Conservation (phyloP, 2,113 vertebrate species). For the Tor tambroides region DNA sequence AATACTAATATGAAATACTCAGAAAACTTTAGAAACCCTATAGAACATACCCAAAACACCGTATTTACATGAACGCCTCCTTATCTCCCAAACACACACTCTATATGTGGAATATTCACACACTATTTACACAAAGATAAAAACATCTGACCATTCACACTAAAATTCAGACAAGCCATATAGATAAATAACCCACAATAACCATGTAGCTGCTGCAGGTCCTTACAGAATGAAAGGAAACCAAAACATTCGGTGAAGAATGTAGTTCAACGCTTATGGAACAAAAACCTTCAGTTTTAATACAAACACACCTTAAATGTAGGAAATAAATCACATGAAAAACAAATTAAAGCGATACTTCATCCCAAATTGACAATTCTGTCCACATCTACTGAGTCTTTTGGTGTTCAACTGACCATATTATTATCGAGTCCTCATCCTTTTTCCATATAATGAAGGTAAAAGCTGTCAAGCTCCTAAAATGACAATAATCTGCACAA, state of each 20-base stretch:
- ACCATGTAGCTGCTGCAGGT: not conserved
- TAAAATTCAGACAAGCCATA: not conserved
- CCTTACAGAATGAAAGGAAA: not conserved
- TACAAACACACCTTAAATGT: not conserved
- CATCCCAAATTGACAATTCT: not conserved
- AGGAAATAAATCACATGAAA: not conserved
- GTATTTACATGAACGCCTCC: not conserved
- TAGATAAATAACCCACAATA: not conserved
- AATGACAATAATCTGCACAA: not conserved
- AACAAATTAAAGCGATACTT: not conserved
- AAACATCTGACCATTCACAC: not conserved
- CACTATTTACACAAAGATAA: not conserved
- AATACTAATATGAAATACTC: too few relatives aligned
- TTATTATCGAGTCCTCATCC: not conserved
- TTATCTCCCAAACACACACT: slow-evolving; percentile 21
- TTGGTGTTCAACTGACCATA: not conserved
- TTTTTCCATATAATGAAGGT: not conserved
- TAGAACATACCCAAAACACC: not conserved
- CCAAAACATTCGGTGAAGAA: not conserved
- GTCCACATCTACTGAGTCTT: not conserved
- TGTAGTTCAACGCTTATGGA: not conserved
- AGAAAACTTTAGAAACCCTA: not conserved
- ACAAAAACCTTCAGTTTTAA: not conserved
- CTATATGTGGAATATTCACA: not conserved
- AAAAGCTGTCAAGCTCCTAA: not conserved